Evolutionary conservation across 2,113 vertebrate genomes (phyloP).

Genomic region (Panthera leo): DNA sequence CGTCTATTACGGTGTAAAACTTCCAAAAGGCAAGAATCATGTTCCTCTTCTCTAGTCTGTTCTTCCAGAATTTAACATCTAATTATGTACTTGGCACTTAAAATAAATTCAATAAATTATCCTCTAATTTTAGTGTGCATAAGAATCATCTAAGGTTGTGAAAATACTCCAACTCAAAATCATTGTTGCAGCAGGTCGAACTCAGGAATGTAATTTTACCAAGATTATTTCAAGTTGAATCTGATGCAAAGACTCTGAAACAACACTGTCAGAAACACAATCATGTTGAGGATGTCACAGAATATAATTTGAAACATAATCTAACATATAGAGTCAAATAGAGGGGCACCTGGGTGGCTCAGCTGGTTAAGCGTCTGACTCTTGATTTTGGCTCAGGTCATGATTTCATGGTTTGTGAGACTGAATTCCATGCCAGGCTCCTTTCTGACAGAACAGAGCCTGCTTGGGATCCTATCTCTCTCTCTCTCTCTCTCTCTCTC

Average conservation of each 20-base stretch:
- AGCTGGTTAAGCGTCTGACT: no score
- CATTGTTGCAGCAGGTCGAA: background rate
- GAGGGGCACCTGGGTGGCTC: background rate
- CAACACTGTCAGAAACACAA: background rate
- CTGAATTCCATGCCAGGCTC: no score
- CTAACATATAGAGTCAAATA: background rate
- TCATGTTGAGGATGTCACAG: background rate
- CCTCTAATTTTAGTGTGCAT: background rate
- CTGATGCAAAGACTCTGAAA: background rate
- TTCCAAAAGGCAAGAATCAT: background rate
- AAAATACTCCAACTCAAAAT: background rate
- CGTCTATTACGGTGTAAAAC: background rate
- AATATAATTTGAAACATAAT: conserved; percentile 31
- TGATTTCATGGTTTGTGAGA: no score
- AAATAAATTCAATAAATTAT: background rate
- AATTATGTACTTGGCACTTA: background rate
- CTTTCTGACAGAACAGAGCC: no score
- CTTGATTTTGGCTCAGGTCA: no score
- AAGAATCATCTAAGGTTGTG: background rate
- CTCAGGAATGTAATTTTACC: background rate
- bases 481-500: no score
- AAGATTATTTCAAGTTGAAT: background rate
- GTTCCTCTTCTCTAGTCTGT: background rate
- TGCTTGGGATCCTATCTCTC: no score
- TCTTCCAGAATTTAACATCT: background rate